Evolutionary conservation across 2,113 vertebrate species (phyloP), one percentile per base, ranked within the genome.

Genomic region (Pao palembangensis): DNA sequence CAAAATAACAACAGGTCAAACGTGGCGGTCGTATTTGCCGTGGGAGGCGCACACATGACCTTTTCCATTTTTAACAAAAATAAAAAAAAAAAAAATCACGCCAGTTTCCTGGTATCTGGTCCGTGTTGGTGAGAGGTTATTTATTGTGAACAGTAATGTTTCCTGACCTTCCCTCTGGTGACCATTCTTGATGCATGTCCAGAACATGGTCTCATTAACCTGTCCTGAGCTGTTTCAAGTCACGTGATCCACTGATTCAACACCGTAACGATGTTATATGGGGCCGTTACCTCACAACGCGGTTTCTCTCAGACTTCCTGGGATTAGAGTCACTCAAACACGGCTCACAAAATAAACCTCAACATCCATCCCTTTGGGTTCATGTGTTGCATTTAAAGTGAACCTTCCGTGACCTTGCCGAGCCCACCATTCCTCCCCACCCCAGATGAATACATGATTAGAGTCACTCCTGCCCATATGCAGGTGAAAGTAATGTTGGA

Each of bases 261-360:
- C 92, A 91, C 85, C 80, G 82, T 93, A 94, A 94, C 91, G 92
- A 91, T 93, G 90, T 93, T 93, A 93, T 91, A 91, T 93, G 91
- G 93, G 93, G 93, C 91, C 92, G 72, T 93, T 94, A 93, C 92
- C 91, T 91, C 91, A 90, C 88, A 92, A 91, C 91, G 90, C 86
- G 81, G 89, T 83, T 94, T 94, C 91, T 89, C 90, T 88, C 90
- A 90, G 91, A 81, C 80, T 89, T 77, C 48, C 63, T 75, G 80
- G 94, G 94, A 95, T 93, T 94, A 93, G 91, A 92, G 92, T 93
- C 92, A 93, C 95, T 94, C 91, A 95, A 93, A 92, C 86, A 90
- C 83, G 88, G 86, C 88, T 90, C 65, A n/a, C 57, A 8, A 72
- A 71, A 82, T 63, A 87, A 91, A 92, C 86, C 90, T 71, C 79